Evolutionary conservation across 2,113 vertebrate genomes (phyloP), one percentile per base, ranked within the genome.

Genomic region (Macquaria ambigua): DNA sequence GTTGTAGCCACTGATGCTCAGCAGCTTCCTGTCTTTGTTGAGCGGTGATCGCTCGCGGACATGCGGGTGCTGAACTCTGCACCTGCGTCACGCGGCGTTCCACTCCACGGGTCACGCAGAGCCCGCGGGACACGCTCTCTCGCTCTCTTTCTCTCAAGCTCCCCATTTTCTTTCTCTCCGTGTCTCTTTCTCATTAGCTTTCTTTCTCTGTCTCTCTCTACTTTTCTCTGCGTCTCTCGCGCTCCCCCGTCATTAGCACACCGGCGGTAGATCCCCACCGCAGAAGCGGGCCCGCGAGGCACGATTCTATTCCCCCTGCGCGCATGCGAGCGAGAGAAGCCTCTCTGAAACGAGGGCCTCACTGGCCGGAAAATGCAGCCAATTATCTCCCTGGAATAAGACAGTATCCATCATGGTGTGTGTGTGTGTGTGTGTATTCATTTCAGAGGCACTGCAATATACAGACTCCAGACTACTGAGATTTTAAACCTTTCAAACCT

Each of bases 21-120:
- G 85, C 86, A 88, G 83, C 84, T 82, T 85, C 79, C 84, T 71
- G 81, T 81, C 86, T 94, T 93, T 92, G 91, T 93, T 81, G 88
- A 63, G 77, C 70, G 55, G 68, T 85, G 75, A 93, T 90, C 90
- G 94, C 95, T 95, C 83, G 89, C 94, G 93, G 95, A 95, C 95
- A 95, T 85, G 92, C 91, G 94, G 93, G 91, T 94, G 92, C 93
- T 95, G 94, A 94, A 94, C 94, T 93, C 93, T 92, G 95, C 96
- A 96, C 96, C 96, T 96, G 96, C 95, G 95, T 96, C 95, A 95
- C 95, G 92, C 93, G 90, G 93, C 92, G 95, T 96, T 95, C 93
- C 95, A 93, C 95, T 95, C 94, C 90, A 93, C 77, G 93, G 94
- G 95, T 95, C 95, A 94, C 95, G 76, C 82, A 63, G 86, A 87